These are phyloP conservation scores for Ranitomeya imitator DNA, from an alignment of 2,113 vertebrate genomes.

Conservation along the genomic window DNA sequence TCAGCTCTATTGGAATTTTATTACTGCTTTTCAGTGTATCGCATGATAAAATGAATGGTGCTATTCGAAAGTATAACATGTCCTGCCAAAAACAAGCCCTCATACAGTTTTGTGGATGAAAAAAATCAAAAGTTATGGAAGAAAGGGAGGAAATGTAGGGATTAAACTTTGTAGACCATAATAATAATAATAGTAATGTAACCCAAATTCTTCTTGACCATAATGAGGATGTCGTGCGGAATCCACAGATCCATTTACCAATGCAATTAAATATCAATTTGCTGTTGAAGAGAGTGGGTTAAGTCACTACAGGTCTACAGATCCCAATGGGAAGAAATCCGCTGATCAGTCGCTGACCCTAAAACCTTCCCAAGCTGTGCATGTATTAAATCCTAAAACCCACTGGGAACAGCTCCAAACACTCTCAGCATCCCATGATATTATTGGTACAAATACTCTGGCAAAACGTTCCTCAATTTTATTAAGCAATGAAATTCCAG, in stretches of 20 bases:
- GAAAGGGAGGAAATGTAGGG: too few species aligned
- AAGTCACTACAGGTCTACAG: slow-evolving; percentile 7
- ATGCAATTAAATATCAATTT: background rate
- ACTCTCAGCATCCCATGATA: slow-evolving; percentile 3
- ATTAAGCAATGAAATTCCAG: slow-evolving; percentile 12
- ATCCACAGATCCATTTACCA: background rate
- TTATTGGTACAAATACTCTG: background rate
- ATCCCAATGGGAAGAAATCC: slow-evolving; percentile 32
- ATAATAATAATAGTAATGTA: background rate
- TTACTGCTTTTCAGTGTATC: too few species aligned
- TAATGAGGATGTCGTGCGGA: background rate
- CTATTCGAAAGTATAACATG: too few species aligned
- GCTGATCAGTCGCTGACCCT: slow-evolving; percentile 23
- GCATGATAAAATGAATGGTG: too few species aligned
- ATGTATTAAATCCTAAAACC: slow-evolving; percentile 38
- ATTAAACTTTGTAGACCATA: background rate
- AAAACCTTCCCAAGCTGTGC: slow-evolving; percentile 30
- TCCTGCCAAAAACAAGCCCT: too few species aligned
- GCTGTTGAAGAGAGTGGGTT: background rate
- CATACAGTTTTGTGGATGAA: too few species aligned
- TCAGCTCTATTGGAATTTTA: too few species aligned
- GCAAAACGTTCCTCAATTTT: background rate
- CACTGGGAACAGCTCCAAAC: slow-evolving; percentile 28
- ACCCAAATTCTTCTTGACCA: background rate
- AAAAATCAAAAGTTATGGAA: too few species aligned